These are phyloP conservation scores for Hypomesus transpacificus DNA, from an alignment of 2,113 vertebrate genomes.

Conservation along the genomic window DNA sequence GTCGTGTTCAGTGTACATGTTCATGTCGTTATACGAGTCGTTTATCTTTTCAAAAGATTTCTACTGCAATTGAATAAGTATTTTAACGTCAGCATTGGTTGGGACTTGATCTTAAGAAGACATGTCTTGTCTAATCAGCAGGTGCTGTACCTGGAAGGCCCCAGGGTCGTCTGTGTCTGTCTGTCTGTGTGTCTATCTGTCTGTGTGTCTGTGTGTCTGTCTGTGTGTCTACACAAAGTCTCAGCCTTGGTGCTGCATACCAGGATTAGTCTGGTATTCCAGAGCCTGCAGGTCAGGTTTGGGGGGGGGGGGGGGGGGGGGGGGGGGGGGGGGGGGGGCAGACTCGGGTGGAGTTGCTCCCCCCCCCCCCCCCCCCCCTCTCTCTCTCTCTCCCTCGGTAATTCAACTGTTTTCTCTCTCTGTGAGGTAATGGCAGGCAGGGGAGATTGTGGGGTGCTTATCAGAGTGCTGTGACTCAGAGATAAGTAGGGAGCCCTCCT, in stretches of 20 bases:
- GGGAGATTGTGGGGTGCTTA: neutral
- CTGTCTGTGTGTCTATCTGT: neutral
- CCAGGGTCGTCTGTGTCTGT: neutral
- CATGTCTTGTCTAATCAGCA: neutral
- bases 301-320: too few species aligned
- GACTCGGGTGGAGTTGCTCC: too few species aligned
- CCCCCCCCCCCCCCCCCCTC: neutral
- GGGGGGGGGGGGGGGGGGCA: too few species aligned
- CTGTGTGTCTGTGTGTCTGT: neutral
- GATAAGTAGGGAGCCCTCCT: neutral
- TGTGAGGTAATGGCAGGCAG: slow-evolving; percentile 2
- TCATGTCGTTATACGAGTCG: too few species aligned
- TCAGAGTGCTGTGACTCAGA: neutral
- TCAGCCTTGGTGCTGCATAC: neutral
- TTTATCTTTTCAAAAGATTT: too few species aligned
- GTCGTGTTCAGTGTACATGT: too few species aligned
- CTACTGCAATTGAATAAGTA: too few species aligned
- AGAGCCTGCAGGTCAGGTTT: neutral
- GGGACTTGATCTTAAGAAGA: too few species aligned
- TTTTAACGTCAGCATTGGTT: too few species aligned
- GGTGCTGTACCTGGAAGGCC: neutral
- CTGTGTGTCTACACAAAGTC: neutral
- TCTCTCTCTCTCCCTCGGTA: neutral
- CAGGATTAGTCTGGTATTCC: slow-evolving; percentile 3
- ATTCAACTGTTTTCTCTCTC: neutral